A percentile compares a stretch with the other conserved stretches of the same genome.
Conservation (phyloP, 2,888 invertebrate genomes). For the Lepidonotus clava region DNA sequence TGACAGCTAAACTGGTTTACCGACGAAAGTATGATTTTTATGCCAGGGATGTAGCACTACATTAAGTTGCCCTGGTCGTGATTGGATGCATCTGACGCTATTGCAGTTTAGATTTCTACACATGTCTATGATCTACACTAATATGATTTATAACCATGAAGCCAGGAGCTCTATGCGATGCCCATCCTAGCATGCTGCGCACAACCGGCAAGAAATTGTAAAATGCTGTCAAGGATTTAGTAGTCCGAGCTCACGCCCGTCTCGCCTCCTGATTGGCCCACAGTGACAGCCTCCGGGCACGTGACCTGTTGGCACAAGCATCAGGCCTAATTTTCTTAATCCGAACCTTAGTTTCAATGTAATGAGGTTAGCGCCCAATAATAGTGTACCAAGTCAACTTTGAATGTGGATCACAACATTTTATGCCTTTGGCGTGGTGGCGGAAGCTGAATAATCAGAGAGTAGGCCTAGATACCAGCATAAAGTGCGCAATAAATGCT, state of each 20-base stretch:
- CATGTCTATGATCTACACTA: neutral
- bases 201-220: neutral
- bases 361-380: conserved; percentile 15
- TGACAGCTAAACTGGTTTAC: no score
- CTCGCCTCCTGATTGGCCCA: conserved; percentile 35
- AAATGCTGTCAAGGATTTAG: conserved; percentile 11
- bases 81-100: no score
- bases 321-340: conserved; percentile 24
- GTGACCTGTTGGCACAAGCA: neutral
- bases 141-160: conserved; percentile 18
- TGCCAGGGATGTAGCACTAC: no score
- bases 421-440: no score
- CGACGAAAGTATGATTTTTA: no score
- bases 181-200: neutral
- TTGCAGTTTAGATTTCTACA: no score
- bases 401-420: no score
- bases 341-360: conserved; percentile 28
- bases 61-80: no score
- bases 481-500: no score
- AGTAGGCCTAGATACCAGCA: no score
- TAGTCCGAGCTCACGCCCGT: neutral
- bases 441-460: no score
- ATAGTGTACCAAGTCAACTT: conserved; percentile 2
- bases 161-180: neutral
- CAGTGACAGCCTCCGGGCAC: neutral